Base-by-base conservation (phyloP, 2,113 vertebrate genomes). In the Toxotes chatareus region DNA sequence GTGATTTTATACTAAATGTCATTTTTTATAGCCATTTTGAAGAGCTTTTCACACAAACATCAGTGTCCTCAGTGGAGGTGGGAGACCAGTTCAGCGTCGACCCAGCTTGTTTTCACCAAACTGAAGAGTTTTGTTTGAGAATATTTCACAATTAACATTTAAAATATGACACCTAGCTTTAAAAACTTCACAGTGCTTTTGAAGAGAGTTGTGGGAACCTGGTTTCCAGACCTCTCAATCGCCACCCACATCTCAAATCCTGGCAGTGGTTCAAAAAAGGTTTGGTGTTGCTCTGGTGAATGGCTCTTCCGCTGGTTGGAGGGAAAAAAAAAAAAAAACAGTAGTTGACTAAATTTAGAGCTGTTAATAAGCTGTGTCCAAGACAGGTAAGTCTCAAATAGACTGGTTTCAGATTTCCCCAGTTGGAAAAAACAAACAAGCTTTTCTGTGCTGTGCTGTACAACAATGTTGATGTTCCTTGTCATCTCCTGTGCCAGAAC, bases 11-110 rank as follows among this genome's bases (percentile, higher is more conserved):
- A 62, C 65, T 75, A 84, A 82, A 87, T 87, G 80, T 84, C 83
- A 72, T 32, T 19, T 84, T 68, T 78, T 76, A 1, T 1, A 59
- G 53, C 5, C 64, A 40, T 40, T 86, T 12, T 90, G 32, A 88
- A 90, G 83, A 72, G 89, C 76, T 88, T 83, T 91, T 76, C 85
- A 79, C 75, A 89, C 65, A 60, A 63, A 82, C 66, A 57, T 69
- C 44, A n/a, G 75, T 11, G 63, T 57, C 70, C 53, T 31, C 36
- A 21, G 69, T 32, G 76, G 53, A 74, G 59, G 72, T 27, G 68
- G 61, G 73, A 76, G 59, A 46, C 36, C 68, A 38, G 70, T 56
- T 72, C 65, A 69, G n/a, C 27, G 13, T 8, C 19, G 3, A 21
- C 66, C 44, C 42, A 3, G 78, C 68, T 81, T 23, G 84, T 90